Percentiles rank a stretch among this genome's conserved stretches.
phyloP scores from a whole-genome alignment of 2,888 invertebrate species.

The Nezara viridula region DNA sequence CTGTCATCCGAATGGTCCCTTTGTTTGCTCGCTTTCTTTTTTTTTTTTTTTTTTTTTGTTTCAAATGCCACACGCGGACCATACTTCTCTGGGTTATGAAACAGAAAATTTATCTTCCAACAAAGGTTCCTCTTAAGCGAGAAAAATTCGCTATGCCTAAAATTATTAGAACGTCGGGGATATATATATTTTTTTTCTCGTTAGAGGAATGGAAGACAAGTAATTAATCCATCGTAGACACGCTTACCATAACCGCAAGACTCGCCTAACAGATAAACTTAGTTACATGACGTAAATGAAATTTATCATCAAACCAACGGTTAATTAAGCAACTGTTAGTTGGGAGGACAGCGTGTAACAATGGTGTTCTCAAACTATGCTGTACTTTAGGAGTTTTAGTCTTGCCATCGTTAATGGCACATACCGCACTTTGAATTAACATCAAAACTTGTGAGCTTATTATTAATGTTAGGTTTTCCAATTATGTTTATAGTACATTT shows the following conservation, averaged over 20 bases:
- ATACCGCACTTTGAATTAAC: neutral
- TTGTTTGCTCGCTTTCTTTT: neutral
- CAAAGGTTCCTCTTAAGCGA: neutral
- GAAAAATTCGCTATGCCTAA: neutral
- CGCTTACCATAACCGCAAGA: neutral
- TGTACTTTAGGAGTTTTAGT: neutral
- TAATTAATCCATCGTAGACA: neutral
- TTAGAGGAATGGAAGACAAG: neutral
- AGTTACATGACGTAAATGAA: neutral
- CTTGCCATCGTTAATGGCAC: neutral
- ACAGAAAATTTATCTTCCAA: constrained; percentile 22
- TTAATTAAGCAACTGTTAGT: constrained; percentile 13
- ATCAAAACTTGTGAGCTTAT: neutral
- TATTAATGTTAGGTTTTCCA: neutral
- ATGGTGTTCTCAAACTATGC: constrained; percentile 16
- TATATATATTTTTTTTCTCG: neutral
- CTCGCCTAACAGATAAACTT: neutral
- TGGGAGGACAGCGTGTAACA: neutral
- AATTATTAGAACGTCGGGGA: neutral
- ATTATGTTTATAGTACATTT: neutral
- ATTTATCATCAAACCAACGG: constrained; percentile 4
- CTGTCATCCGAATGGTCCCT: neutral
- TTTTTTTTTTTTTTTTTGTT: too few relatives aligned
- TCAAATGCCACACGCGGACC: neutral
- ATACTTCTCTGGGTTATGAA: neutral